Evolutionary conservation across 2,888 invertebrate species (phyloP).

Genomic region (Tachina lurida): DNA sequence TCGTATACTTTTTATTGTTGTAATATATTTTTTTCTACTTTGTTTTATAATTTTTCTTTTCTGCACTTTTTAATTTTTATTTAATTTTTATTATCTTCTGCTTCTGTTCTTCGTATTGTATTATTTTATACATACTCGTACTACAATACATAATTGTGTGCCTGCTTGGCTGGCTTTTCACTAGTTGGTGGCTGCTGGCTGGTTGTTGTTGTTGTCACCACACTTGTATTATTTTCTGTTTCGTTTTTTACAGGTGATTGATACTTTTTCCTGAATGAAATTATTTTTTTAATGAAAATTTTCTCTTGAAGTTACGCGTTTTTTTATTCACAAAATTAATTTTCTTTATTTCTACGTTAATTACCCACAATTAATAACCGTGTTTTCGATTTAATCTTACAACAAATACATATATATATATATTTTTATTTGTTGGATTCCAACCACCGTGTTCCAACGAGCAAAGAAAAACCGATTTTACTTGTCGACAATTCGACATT

Average conservation of each 20-base stretch:
- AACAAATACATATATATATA: constrained; percentile 2
- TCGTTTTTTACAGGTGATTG: constrained; percentile 59
- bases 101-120: constrained; percentile 11
- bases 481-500: constrained; percentile 70
- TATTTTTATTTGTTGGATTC: constrained; percentile 32
- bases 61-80: constrained; percentile 21
- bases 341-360: not conserved
- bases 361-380: constrained; percentile 4
- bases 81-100: constrained; percentile 37
- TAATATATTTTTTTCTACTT: constrained; percentile 18
- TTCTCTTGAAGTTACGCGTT: not conserved
- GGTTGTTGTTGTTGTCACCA: constrained; percentile 59
- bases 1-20: constrained; percentile 12
- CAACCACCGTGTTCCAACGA: constrained; percentile 9
- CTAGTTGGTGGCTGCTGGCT: constrained; percentile 34
- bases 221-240: constrained; percentile 49
- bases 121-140: constrained; percentile 25
- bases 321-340: constrained; percentile 7
- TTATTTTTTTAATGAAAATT: constrained; percentile 15
- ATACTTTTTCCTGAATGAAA: constrained; percentile 34
- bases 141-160: constrained; percentile 25
- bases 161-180: constrained; percentile 53
- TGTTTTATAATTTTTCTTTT: constrained; percentile 31
- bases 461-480: constrained; percentile 59
- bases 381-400: constrained; percentile 2